Evolutionary conservation across 2,888 invertebrate genomes (phyloP).

Genomic region (Monochamus alternatus): DNA sequence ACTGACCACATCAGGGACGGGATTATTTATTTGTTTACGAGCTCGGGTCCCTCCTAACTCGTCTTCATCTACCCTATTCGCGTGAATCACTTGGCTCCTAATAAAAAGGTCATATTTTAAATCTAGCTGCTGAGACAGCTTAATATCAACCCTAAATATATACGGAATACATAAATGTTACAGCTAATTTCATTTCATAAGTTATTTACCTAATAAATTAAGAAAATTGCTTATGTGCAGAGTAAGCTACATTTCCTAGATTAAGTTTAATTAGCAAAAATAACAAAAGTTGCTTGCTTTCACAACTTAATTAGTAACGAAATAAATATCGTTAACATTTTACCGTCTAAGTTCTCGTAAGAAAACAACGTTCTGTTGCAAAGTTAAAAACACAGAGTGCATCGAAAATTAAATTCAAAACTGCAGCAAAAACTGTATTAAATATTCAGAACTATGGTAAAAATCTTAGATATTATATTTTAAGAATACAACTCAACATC

Average conservation of each 20-base stretch:
- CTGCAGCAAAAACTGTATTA: no score
- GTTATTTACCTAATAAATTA: constrained; percentile 45
- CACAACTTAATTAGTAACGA: neutral
- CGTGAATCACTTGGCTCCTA: constrained; percentile 58
- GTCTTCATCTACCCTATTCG: constrained; percentile 57
- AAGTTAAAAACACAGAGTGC: no score
- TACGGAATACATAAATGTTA: constrained; percentile 44
- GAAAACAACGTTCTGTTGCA: neutral
- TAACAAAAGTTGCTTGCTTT: constrained; percentile 13
- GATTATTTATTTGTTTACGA: constrained; percentile 62
- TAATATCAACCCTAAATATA: constrained; percentile 47
- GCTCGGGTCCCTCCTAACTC: constrained; percentile 50
- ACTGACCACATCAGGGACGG: constrained; percentile 55
- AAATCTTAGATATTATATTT: no score
- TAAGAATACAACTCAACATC: no score
- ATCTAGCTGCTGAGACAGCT: constrained; percentile 56
- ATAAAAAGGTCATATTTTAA: constrained; percentile 60
- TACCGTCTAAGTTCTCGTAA: neutral
- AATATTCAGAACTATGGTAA: no score
- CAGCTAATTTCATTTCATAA: constrained; percentile 42
- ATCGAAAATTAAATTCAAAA: no score
- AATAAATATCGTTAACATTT: constrained; percentile 6
- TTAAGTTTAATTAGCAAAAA: constrained; percentile 30
- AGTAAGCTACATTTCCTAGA: constrained; percentile 5
- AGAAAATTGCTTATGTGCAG: constrained; percentile 33